phyloP scores from a whole-genome alignment of 2,797 vertebrate genomes.

The Poeciliopsis infans region DNA sequence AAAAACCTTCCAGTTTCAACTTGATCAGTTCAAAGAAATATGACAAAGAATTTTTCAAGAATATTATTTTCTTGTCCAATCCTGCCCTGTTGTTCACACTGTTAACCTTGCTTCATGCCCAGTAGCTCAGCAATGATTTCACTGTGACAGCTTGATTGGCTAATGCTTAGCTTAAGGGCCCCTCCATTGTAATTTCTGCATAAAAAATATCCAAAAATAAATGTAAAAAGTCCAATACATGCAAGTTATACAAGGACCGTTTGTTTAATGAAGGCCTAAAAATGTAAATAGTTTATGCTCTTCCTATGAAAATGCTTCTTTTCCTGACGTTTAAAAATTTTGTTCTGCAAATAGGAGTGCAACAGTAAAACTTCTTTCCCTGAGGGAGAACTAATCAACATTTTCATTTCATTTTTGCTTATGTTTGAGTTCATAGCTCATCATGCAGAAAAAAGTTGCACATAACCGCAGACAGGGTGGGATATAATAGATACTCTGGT shows the following conservation, averaged over 20 bases:
- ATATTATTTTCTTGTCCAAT: slow-evolving; percentile 14
- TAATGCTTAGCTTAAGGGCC: slow-evolving; percentile 23
- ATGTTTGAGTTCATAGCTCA: slow-evolving; percentile 33
- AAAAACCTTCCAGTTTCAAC: slow-evolving; percentile 10
- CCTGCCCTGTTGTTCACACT: slow-evolving; percentile 22
- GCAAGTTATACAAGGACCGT: not conserved
- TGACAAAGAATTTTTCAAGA: slow-evolving; percentile 13
- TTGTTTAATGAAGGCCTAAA: not conserved
- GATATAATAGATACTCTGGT: not conserved
- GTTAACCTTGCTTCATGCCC: slow-evolving; percentile 21
- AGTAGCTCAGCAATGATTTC: slow-evolving; percentile 11
- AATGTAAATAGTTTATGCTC: not conserved
- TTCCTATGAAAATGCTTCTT: slow-evolving; percentile 12
- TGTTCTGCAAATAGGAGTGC: slow-evolving; percentile 24
- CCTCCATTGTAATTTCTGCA: not conserved
- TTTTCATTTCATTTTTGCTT: slow-evolving; percentile 30
- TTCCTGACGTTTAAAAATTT: not conserved
- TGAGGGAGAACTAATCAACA: slow-evolving; percentile 28
- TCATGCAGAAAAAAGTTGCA: slow-evolving; percentile 16
- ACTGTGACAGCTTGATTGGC: slow-evolving; percentile 31
- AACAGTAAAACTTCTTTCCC: slow-evolving; percentile 13
- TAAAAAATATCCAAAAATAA: not conserved
- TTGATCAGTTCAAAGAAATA: slow-evolving; percentile 10
- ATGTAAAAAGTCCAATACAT: not conserved
- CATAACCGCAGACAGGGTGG: not conserved